These are phyloP conservation scores for Spheniscus humboldti DNA, from an alignment of 2,797 vertebrate species.

Conservation along the genomic window DNA sequence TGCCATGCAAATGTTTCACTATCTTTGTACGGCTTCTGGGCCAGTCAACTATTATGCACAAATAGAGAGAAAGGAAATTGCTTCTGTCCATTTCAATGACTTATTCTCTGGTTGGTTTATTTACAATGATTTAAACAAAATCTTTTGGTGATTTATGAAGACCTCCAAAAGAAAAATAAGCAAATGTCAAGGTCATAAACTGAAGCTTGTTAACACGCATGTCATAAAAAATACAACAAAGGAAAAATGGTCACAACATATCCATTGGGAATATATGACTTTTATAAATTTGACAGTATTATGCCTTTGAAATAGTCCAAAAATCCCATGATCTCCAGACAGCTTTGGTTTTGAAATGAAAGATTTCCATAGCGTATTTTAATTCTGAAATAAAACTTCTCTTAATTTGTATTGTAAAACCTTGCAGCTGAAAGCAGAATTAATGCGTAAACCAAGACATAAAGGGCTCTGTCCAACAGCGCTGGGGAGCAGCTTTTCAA, in stretches of 20 bases:
- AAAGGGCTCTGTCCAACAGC: not conserved
- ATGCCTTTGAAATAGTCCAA: not conserved
- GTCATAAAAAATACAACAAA: not conserved
- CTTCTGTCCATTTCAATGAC: conserved; percentile 7
- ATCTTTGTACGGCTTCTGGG: not conserved
- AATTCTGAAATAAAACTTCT: not conserved
- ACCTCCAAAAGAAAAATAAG: conserved; percentile 41
- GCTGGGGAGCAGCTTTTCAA: not conserved
- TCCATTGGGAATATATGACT: not conserved
- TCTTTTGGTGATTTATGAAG: not conserved
- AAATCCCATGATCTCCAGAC: not conserved
- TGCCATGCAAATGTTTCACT: not conserved
- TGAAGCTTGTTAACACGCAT: conserved; percentile 8
- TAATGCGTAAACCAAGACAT: not conserved
- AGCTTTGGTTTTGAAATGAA: not conserved
- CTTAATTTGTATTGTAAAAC: not conserved
- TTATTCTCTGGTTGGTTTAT: conserved; percentile 4
- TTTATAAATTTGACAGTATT: not conserved
- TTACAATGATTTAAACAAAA: conserved; percentile 20
- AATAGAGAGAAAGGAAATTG: conserved; percentile 20
- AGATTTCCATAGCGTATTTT: not conserved
- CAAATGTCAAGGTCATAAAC: conserved; percentile 58
- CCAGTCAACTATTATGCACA: not conserved
- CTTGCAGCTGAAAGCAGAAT: not conserved
- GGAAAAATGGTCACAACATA: not conserved